Percentiles rank a stretch among this genome's conserved stretches.
These are phyloP conservation scores for Homarus americanus DNA, from an alignment of 1,140 invertebrate species.

Conservation along the genomic window DNA sequence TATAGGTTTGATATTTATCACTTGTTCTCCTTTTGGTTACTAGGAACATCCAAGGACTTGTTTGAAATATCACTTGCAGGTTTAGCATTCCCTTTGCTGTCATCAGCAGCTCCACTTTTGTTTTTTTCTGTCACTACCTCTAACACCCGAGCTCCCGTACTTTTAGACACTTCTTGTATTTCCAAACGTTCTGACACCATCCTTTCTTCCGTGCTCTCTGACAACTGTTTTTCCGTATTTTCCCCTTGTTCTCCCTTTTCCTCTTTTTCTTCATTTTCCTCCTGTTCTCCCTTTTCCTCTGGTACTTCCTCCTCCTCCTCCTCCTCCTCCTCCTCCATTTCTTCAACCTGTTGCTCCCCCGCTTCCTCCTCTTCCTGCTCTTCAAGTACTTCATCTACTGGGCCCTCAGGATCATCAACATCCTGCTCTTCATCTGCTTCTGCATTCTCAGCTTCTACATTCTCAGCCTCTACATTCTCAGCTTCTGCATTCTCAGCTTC, in stretches of 20 bases:
- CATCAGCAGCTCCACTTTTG: not conserved
- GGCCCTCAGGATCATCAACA: slow-evolving; percentile 10
- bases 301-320: slow-evolving; percentile 32
- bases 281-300: slow-evolving; percentile 21
- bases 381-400: slow-evolving; percentile 7
- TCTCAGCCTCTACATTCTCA: slow-evolving; percentile 37
- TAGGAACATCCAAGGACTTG: not conserved
- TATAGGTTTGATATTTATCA: not conserved
- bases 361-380: not conserved
- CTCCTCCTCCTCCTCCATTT: slow-evolving; percentile 43
- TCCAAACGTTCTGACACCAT: not conserved
- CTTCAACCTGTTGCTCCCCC: not conserved
- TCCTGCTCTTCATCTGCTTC: slow-evolving; percentile 44
- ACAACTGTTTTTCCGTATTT: too few species aligned
- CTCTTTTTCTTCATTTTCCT: slow-evolving; percentile 23
- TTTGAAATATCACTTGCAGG: not conserved
- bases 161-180: not conserved
- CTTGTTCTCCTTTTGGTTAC: not conserved
- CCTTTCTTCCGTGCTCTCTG: not conserved
- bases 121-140: not conserved
- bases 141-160: too few species aligned
- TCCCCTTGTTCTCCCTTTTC: not conserved
- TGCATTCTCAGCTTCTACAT: slow-evolving; percentile 11
- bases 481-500: slow-evolving; percentile 28
- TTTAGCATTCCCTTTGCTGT: not conserved